A percentile compares a stretch with the other conserved stretches of the same genome.
These are phyloP conservation scores for Drosophila austrosaltans DNA, from an alignment of 2,888 invertebrate genomes.

Conservation along the genomic window DNA sequence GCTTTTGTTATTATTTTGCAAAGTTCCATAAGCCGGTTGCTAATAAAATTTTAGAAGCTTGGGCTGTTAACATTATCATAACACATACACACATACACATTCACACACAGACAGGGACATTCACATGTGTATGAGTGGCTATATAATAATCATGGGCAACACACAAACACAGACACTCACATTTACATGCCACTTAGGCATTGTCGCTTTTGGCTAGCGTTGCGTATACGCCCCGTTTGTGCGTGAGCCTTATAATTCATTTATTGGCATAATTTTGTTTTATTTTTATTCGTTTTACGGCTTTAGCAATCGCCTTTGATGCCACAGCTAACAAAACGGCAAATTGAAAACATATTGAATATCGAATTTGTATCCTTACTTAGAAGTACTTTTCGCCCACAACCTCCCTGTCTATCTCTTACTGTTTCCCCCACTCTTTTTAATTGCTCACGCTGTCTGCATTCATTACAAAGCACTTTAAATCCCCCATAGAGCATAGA, in stretches of 20 bases:
- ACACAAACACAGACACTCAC: slow-evolving; percentile 37
- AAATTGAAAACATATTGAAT: slow-evolving; percentile 78
- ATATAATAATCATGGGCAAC: slow-evolving; percentile 67
- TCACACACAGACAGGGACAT: slow-evolving; percentile 14
- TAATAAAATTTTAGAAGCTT: slow-evolving; percentile 75
- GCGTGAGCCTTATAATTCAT: slow-evolving; percentile 75
- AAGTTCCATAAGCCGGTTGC: slow-evolving; percentile 67
- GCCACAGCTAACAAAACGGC: slow-evolving; percentile 41
- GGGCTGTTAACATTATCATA: slow-evolving; percentile 74
- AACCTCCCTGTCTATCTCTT: neutral
- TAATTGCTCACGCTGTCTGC: slow-evolving; percentile 37
- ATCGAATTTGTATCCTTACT: slow-evolving; percentile 48
- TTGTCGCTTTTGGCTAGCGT: slow-evolving; percentile 60
- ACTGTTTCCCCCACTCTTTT: neutral
- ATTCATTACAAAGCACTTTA: slow-evolving; percentile 74
- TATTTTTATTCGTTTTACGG: slow-evolving; percentile 72
- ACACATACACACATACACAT: slow-evolving; percentile 47
- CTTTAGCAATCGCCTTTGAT: slow-evolving; percentile 63
- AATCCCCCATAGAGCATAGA: slow-evolving; percentile 60
- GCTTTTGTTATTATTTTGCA: slow-evolving; percentile 70
- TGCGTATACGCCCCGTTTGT: slow-evolving; percentile 56
- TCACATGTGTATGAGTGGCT: slow-evolving; percentile 52
- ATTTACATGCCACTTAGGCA: slow-evolving; percentile 67
- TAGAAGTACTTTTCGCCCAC: slow-evolving; percentile 17
- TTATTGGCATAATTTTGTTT: slow-evolving; percentile 78